Conservation (phyloP, 1,140 invertebrate species). For the Chironomus tepperi region DNA sequence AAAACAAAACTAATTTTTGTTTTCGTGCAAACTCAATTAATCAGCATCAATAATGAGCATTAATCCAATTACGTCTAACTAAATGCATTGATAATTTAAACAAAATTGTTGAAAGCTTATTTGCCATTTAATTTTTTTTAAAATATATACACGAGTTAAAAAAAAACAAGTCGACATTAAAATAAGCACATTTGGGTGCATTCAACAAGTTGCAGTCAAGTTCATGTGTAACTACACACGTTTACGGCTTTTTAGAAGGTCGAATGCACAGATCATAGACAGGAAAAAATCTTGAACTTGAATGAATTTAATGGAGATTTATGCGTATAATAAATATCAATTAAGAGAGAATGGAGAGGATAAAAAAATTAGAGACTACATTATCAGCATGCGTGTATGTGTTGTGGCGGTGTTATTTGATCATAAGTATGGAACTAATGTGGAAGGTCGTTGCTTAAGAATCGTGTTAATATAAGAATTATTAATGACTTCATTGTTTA, state of each 20-base stretch:
- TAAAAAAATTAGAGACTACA: background rate
- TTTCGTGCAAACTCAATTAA: no score
- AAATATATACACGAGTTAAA: no score
- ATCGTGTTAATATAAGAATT: background rate
- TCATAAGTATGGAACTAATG: background rate
- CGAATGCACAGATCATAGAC: background rate
- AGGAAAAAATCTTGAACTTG: conserved; percentile 8
- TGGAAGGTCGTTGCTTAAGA: background rate
- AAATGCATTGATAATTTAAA: no score
- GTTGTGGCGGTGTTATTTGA: background rate
- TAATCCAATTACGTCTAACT: no score
- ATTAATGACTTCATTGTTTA: background rate
- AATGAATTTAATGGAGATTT: no score
- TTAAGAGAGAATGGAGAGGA: background rate
- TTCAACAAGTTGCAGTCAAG: conserved; percentile 6
- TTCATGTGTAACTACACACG: background rate
- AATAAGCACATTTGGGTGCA: background rate
- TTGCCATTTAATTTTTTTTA: no score
- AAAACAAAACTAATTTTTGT: no score
- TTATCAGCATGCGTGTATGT: background rate
- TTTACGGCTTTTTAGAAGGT: background rate
- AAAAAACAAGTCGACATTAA: background rate
- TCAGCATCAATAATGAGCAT: no score
- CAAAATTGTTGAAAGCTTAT: no score
- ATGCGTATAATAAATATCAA: no score